Evolutionary conservation across 2,888 invertebrate species (phyloP), one percentile per base, ranked within the genome.

Genomic region (Elegia similella): DNA sequence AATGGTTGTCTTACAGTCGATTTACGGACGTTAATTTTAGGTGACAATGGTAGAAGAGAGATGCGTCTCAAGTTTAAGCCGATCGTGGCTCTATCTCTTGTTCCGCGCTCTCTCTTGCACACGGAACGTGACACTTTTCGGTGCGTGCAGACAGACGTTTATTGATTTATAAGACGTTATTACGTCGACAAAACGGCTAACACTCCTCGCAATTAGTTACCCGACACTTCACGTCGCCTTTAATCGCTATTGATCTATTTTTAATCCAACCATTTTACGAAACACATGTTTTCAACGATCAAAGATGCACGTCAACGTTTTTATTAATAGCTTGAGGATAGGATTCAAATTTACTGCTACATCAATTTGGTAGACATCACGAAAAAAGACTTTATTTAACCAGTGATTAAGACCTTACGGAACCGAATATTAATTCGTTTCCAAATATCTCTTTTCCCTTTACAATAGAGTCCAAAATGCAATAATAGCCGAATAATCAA

Each of bases 211-310:
- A 32, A 10, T 34, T 10, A 34, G 8, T 34, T 34, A 34, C 10
- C 2, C 8, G 34, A 34, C 34, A 34, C 10, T 34, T 10, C 12
- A 38, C 12, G 3, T 5, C 0, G n/a, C n/a, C 2, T 23, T 52
- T 57, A 69, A 65, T 67, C 66, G 69, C 52, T 34, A 7, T 38
- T 16, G 54, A 46, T 55, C 54, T 55, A 55, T 44, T 46, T 34
- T 55, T 46, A 55, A 3, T 15, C 13, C 44, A 7, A 68, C 66
- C 15, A 43, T 44, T 55, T 46, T 17, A 16, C 54, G 54, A 54
- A 44, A 54, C 34, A 44, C 12, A 17, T 44, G 54, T 23, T 29
- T 53, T 42, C 30, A 29, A 17, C 15, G 54, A 55, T 55, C 44
- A 54, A 54, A 54, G 43, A 16, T 29, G 13, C 15, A 15, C 30